phyloP scores from a whole-genome alignment of 1,140 invertebrate genomes.

The Manduca sexta region DNA sequence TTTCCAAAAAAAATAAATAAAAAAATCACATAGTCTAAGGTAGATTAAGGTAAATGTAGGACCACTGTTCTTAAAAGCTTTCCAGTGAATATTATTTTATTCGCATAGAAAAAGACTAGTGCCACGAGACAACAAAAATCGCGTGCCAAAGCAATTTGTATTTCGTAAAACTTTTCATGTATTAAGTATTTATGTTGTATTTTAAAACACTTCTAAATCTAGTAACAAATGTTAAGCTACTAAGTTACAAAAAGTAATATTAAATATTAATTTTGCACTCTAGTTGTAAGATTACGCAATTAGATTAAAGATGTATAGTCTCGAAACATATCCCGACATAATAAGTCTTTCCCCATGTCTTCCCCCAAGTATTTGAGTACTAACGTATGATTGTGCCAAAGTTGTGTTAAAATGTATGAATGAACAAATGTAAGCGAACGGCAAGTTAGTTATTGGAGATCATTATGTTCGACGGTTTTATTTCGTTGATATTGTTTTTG shows the following conservation, averaged over 20 bases:
- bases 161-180: constrained; percentile 1
- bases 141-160: constrained; percentile 49
- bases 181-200: constrained; percentile 8
- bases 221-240: background rate
- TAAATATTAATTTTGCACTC: constrained; percentile 58
- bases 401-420: constrained; percentile 46
- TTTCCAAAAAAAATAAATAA: constrained; percentile 53
- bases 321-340: constrained; percentile 64
- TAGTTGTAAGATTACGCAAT: constrained; percentile 54
- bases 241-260: constrained; percentile 16
- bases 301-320: constrained; percentile 38
- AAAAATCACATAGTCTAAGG: constrained; percentile 57
- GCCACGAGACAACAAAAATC: constrained; percentile 42
- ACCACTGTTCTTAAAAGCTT: constrained; percentile 57
- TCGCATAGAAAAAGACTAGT: constrained; percentile 30
- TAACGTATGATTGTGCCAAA: constrained; percentile 62
- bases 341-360: constrained; percentile 49
- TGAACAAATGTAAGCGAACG: constrained; percentile 13
- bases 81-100: constrained; percentile 38
- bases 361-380: constrained; percentile 59
- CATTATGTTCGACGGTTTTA: constrained; percentile 1
- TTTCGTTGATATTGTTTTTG: constrained; percentile 3
- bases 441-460: constrained; percentile 19
- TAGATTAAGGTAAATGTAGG: constrained; percentile 62
- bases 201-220: constrained; percentile 1